Percentiles rank a stretch among this genome's conserved stretches.
phyloP scores from a whole-genome alignment of 2,888 invertebrate genomes.

The Philopedon plagiatum region DNA sequence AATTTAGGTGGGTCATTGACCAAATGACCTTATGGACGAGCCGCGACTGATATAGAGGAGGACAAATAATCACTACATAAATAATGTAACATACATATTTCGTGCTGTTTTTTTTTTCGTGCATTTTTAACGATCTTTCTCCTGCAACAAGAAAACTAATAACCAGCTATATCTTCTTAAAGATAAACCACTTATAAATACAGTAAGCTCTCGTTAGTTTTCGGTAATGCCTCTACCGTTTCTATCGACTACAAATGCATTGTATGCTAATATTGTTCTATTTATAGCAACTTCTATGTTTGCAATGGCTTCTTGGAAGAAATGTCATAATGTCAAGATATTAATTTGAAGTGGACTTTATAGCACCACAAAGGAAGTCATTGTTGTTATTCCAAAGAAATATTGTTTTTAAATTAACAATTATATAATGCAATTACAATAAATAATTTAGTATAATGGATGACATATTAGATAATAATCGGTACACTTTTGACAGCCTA shows the following conservation, averaged over 20 bases:
- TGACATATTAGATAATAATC: background rate
- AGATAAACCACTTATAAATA: constrained; percentile 15
- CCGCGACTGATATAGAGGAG: too few species aligned
- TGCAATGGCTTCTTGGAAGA: constrained; percentile 45
- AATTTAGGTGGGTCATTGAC: too few species aligned
- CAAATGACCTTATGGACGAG: too few species aligned
- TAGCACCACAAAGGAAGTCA: constrained; percentile 20
- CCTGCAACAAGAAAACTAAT: too few species aligned
- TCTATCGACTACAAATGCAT: constrained; percentile 38
- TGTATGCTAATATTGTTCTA: constrained; percentile 48
- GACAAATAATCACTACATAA: too few species aligned
- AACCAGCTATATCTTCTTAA: constrained; percentile 17
- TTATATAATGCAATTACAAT: background rate
- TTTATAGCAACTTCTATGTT: constrained; percentile 40
- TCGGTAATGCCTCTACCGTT: constrained; percentile 38
- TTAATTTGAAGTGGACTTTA: constrained; percentile 28
- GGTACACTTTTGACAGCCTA: too few species aligned
- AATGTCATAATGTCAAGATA: constrained; percentile 39
- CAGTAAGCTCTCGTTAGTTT: constrained; percentile 17
- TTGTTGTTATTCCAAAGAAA: constrained; percentile 35
- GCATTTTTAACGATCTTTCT: too few species aligned
- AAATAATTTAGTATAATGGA: background rate
- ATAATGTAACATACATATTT: too few species aligned
- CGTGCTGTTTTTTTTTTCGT: too few species aligned
- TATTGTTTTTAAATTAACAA: constrained; percentile 9